Base-by-base conservation (phyloP, 1,140 invertebrate species). In the Bombus terrestris region DNA sequence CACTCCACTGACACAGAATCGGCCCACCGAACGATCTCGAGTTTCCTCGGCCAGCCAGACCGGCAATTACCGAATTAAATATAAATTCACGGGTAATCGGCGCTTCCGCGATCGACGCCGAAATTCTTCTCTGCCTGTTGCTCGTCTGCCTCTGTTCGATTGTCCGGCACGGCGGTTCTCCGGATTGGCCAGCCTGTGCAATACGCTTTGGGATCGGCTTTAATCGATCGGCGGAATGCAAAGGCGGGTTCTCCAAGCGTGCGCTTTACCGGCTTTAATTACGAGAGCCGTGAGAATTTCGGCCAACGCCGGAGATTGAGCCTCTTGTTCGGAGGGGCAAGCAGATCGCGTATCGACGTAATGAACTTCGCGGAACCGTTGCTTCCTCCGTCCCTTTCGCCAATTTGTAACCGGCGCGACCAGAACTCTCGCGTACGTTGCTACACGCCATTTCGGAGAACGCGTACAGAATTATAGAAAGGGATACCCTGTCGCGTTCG, bases 281-380 rank as follows among this genome's bases (percentile, higher is more conserved):
- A 89, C 87, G 84, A 83, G 88, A 88, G 66, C 88, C 88, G 88
- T 89, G 88, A 89, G 88, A 89, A 89, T 88, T 89, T 89, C 80
- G 87, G 85, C 73, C 87, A 85, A 77, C 69, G 59, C 10, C 62
- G 83, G 75, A 88, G 88, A 88, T 89, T 83, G 87, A 68, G 88
- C 88, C 83, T 68, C 32, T 68, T 83, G 35, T 64, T 81, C 59
- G 53, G 75, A 80, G 43, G 18, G 87, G 35, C 87, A 85, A 78
- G 32, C 75, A 86, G 87, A 89, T 86, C 87, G 47, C 83, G 88
- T 88, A 89, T 88, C 88, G 87, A 82, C 64, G 86, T 89, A 88
- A 89, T 86, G 88, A 89, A 76, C 88, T 88, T 78, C 37, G 59
- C 57, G 73, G 13, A 71, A 83, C 13, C 10, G 47, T 53, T 22